phyloP scores from a whole-genome alignment of 2,797 vertebrate genomes.

The Todus mexicanus region DNA sequence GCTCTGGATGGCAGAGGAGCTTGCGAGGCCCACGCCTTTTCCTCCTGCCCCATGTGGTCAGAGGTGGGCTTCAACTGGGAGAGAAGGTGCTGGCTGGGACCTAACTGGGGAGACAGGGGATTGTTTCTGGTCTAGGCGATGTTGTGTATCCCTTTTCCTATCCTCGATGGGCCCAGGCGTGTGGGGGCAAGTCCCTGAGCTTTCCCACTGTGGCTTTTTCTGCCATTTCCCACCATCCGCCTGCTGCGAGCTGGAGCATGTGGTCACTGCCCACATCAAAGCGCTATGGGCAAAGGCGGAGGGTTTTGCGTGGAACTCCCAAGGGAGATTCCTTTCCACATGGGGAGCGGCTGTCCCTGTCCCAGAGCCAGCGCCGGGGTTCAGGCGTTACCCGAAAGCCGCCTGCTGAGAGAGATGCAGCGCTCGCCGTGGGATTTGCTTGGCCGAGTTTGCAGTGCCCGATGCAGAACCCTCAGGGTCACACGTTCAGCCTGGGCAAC shows the following conservation, averaged over 20 bases:
- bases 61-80: not conserved
- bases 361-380: not conserved
- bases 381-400: not conserved
- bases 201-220: not conserved
- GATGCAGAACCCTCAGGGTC: not conserved
- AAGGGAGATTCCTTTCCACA: not conserved
- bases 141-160: not conserved
- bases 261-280: not conserved
- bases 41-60: rapidly evolving
- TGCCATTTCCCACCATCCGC: rapidly evolving
- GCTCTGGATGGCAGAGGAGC: rapidly evolving
- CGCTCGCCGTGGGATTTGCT: not conserved
- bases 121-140: not conserved
- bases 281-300: not conserved
- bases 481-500: not conserved
- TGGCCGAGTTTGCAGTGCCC: not conserved
- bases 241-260: not conserved
- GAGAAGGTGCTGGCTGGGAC: not conserved
- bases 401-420: not conserved
- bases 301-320: not conserved
- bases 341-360: not conserved
- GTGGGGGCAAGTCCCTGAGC: not conserved
- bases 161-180: not conserved
- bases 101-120: not conserved
- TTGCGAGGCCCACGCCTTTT: not conserved